phyloP scores from a whole-genome alignment of 2,113 vertebrate genomes.

The Pygoscelis adeliae region DNA sequence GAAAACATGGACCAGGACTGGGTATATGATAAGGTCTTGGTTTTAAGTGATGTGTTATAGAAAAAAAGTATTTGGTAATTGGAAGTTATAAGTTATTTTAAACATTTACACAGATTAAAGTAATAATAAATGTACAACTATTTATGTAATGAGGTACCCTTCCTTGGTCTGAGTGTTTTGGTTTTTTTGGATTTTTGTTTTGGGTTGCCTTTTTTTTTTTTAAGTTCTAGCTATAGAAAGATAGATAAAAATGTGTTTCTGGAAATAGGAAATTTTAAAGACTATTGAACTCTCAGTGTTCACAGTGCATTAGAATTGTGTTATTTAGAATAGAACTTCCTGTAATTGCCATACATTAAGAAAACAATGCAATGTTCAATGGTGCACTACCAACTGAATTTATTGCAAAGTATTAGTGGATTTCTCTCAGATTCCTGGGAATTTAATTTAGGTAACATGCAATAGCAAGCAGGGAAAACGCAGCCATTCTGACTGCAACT shows the following conservation, averaged over 20 bases:
- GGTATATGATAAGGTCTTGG: background rate
- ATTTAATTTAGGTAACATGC: background rate
- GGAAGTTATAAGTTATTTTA: background rate
- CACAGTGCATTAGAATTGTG: background rate
- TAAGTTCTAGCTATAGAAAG: background rate
- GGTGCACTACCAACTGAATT: background rate
- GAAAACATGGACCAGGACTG: background rate
- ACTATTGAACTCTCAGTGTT: background rate
- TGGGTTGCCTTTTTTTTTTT: background rate
- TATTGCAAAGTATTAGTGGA: background rate
- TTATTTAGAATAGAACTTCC: background rate
- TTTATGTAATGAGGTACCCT: background rate
- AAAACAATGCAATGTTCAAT: background rate
- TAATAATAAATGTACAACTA: background rate
- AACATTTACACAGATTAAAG: background rate
- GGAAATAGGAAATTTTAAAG: background rate
- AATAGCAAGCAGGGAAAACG: background rate
- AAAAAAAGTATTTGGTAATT: background rate
- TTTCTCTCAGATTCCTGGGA: background rate
- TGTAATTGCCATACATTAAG: background rate
- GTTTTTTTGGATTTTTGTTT: background rate
- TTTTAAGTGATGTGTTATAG: background rate
- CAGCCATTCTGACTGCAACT: background rate
- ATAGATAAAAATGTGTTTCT: background rate
- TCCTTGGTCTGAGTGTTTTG: background rate